Evolutionary conservation across 2,797 vertebrate species (phyloP), one percentile per base, ranked within the genome.

Genomic region (Sardinella longiceps): DNA sequence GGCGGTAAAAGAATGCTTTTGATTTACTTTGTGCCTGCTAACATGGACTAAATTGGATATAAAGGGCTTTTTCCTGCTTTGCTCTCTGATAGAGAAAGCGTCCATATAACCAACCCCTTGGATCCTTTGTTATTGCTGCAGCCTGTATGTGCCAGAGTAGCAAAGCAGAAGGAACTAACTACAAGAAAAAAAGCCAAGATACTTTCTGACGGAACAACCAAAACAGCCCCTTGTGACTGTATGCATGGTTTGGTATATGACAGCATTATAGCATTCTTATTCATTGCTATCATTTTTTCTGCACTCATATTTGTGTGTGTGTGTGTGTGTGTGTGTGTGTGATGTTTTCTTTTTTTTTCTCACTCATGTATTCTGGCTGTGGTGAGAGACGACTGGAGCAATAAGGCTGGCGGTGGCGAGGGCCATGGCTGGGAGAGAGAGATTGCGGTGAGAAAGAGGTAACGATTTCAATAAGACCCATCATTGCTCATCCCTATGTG

Each of bases 401-500:
- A 84, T 87, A 87, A 85, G 86, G 60, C 80, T 80, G 70, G 70
- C 18, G 37, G 70, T 6, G 37, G 33, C 37, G 70, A 77, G 66
- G 33, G 33, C 25, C 25, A 15, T n/a, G 11, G 60, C 12, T 25
- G 0, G 84, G 82, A 82, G 77, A 63, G 82, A 82, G 77, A 63
- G 82, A 82, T 84, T 82, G 80, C 30, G 28, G 53, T 82, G 37
- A 30, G 20, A 60, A 83, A 28, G 63, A 80, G 82, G 87, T 88
- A 88, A 86, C 77, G 74, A 88, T 87, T 88, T 88, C 89, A 89
- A 85, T 82, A 82, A 85, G 83, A 37, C 50, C 84, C 82, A 88
- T 87, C 84, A 87, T 87, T 84, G 48, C 82, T 88, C 88, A 85
- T 85, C 86, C 87, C 86, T 85, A 46, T 77, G 39, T 81, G 88